Evolutionary conservation across 2,113 vertebrate species (phyloP).

Genomic region (Struthio camelus): DNA sequence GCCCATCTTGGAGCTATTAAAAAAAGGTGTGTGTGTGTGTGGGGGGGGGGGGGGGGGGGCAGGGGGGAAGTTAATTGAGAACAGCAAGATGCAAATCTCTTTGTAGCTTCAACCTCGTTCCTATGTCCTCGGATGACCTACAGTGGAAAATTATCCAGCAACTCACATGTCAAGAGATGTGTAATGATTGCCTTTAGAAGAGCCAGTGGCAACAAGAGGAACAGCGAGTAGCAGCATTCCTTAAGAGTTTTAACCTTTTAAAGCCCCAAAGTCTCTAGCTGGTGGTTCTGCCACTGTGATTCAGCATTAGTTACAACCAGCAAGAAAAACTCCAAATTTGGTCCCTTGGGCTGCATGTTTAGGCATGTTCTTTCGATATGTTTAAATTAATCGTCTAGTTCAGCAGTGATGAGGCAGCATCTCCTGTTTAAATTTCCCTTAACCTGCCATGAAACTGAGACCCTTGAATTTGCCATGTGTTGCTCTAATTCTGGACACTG

Average conservation of each 20-base stretch:
- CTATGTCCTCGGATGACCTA: slow-evolving; percentile 59
- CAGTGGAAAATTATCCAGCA: slow-evolving; percentile 65
- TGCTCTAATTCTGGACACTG: slow-evolving; percentile 44
- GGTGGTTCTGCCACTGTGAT: neutral
- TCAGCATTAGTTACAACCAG: neutral
- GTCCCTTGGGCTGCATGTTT: neutral
- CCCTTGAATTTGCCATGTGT: neutral
- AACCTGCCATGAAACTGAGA: slow-evolving; percentile 25
- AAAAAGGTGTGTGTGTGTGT: slow-evolving; percentile 14
- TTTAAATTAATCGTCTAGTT: neutral
- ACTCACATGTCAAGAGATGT: slow-evolving; percentile 41
- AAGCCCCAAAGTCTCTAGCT: slow-evolving; percentile 23
- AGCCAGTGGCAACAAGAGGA: slow-evolving; percentile 22
- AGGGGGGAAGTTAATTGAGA: slow-evolving; percentile 39
- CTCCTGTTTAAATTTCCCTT: slow-evolving; percentile 11
- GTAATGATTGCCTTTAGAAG: slow-evolving; percentile 42
- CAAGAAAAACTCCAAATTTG: slow-evolving; percentile 2
- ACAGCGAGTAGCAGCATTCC: neutral
- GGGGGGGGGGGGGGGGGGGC: too few relatives aligned
- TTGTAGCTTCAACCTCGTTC: slow-evolving; percentile 46
- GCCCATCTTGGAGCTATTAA: slow-evolving; percentile 37
- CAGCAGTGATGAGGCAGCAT: slow-evolving; percentile 6
- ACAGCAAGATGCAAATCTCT: slow-evolving; percentile 56
- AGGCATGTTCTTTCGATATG: neutral
- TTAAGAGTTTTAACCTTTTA: slow-evolving; percentile 58